phyloP scores from a whole-genome alignment of 2,797 vertebrate species.

The Megaceryle alcyon region DNA sequence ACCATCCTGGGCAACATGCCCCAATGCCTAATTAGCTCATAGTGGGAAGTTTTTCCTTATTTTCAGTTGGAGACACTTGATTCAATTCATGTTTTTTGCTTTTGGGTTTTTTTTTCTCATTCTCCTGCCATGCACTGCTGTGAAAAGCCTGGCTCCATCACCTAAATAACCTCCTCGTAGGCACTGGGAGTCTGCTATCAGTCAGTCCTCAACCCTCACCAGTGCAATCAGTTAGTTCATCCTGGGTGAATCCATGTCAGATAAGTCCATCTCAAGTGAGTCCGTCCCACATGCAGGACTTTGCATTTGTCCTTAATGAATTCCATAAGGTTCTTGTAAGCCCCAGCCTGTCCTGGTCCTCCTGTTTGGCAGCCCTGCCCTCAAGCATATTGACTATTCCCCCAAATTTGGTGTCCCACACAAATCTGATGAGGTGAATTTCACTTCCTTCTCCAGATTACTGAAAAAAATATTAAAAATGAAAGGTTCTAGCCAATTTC shows the following conservation, averaged over 20 bases:
- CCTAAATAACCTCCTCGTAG: background rate
- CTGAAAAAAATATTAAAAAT: background rate
- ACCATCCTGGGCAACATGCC: background rate
- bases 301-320: background rate
- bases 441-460: background rate
- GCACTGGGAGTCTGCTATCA: background rate
- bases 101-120: background rate
- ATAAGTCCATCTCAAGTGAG: background rate
- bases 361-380: background rate
- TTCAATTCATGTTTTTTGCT: background rate
- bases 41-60: background rate
- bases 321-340: background rate
- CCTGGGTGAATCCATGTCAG: background rate
- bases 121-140: background rate
- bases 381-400: background rate
- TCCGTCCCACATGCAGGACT: background rate
- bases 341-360: no score
- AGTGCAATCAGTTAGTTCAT: background rate
- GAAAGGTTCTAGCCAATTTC: background rate
- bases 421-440: background rate
- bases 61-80: background rate
- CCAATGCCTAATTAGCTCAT: background rate
- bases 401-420: background rate
- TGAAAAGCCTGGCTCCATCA: background rate
- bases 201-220: background rate